Percentiles rank a stretch among this genome's conserved stretches.
These are phyloP conservation scores for Axea sp. DNA, from an alignment of 2,888 invertebrate genomes.

Conservation along the genomic window DNA sequence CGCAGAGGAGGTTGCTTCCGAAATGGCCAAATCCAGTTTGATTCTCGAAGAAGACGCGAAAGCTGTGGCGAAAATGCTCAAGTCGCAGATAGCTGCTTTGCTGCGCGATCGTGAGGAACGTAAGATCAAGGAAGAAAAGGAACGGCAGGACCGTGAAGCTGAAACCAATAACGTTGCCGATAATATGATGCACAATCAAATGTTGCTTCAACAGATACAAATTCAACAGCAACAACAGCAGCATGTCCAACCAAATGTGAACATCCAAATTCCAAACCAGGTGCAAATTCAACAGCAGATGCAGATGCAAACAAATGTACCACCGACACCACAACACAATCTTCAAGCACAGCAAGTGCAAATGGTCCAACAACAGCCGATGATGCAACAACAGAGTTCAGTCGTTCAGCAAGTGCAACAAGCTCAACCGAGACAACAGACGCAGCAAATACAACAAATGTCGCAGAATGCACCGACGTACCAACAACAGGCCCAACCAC, in stretches of 20 bases:
- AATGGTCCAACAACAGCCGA: slow-evolving; percentile 80
- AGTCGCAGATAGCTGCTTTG: slow-evolving; percentile 91
- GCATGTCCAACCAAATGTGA: slow-evolving; percentile 58
- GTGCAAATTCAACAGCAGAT: slow-evolving; percentile 57
- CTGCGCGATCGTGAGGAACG: slow-evolving; percentile 83
- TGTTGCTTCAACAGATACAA: slow-evolving; percentile 71
- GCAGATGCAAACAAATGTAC: slow-evolving; percentile 71
- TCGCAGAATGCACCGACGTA: slow-evolving; percentile 35
- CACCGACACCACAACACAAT: slow-evolving; percentile 77
- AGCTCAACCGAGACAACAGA: slow-evolving; percentile 73
- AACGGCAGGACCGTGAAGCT: slow-evolving; percentile 76
- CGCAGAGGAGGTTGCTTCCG: slow-evolving; percentile 95
- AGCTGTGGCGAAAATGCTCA: slow-evolving; percentile 93
- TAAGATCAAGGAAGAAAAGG: slow-evolving; percentile 81
- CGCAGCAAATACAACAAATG: slow-evolving; percentile 81
- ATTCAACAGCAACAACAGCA: slow-evolving; percentile 69
- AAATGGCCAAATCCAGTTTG: slow-evolving; percentile 97
- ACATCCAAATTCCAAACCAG: slow-evolving; percentile 57
- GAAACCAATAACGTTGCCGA: slow-evolving; percentile 68
- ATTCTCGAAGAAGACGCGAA: slow-evolving; percentile 97
- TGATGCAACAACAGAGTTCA: slow-evolving; percentile 76
- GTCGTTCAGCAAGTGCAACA: slow-evolving; percentile 73
- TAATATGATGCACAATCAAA: slow-evolving; percentile 73
- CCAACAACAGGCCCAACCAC: slow-evolving; percentile 67
- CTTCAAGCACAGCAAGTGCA: slow-evolving; percentile 79